phyloP scores from a whole-genome alignment of 2,797 vertebrate genomes.

The Enteromius viviparus region DNA sequence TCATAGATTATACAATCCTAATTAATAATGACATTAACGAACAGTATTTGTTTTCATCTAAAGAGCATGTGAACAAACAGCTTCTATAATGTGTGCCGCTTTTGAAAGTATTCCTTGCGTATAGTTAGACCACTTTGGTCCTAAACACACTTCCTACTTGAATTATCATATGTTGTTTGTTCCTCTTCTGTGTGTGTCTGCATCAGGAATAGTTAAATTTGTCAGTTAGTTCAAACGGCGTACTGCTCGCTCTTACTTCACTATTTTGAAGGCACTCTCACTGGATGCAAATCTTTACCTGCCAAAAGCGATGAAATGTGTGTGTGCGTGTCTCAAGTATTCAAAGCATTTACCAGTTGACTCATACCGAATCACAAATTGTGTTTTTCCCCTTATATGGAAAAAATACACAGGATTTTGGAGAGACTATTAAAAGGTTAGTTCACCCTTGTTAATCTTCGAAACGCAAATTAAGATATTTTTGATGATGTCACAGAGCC shows the following conservation, averaged over 20 bases:
- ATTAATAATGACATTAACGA: no score
- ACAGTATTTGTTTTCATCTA: no score
- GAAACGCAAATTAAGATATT: no score
- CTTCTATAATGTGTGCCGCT: background rate
- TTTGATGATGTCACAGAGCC: no score
- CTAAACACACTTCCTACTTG: background rate
- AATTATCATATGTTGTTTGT: background rate
- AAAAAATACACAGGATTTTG: background rate
- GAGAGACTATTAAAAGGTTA: background rate
- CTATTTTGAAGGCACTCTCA: slow-evolving; percentile 49
- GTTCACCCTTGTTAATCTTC: no score
- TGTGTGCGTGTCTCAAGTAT: background rate
- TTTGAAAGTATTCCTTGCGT: background rate
- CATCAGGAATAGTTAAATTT: background rate
- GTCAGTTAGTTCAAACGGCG: slow-evolving; percentile 10
- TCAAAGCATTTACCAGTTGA: slow-evolving; percentile 6
- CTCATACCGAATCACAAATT: background rate
- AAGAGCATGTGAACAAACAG: background rate
- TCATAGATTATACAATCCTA: no score
- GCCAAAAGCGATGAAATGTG: background rate
- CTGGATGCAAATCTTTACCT: slow-evolving; percentile 53
- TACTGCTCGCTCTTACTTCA: slow-evolving; percentile 40
- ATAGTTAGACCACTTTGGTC: background rate
- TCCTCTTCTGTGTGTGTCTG: slow-evolving; percentile 5
- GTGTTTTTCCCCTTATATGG: background rate